Conservation (phyloP, 2,797 vertebrate genomes). For the Chloroceryle inda region DNA sequence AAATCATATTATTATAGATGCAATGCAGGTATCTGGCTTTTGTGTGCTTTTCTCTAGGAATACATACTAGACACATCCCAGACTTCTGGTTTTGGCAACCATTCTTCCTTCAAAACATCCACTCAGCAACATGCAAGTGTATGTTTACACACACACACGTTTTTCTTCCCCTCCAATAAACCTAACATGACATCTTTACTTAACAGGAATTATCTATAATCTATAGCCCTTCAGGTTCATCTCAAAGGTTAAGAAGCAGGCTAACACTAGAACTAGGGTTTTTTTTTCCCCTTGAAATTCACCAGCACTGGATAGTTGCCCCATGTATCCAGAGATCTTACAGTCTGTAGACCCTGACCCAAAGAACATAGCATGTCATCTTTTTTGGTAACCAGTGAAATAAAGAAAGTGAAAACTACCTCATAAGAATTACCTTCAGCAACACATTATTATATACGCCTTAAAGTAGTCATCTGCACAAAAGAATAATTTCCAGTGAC, state of each 20-base stretch:
- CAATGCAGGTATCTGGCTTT: background rate
- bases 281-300: background rate
- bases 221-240: background rate
- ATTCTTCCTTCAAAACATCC: background rate
- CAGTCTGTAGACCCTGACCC: background rate
- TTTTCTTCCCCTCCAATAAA: background rate
- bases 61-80: background rate
- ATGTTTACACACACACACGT: fast-evolving
- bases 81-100: background rate
- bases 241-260: background rate
- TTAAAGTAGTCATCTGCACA: background rate
- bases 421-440: background rate
- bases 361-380: background rate
- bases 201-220: background rate
- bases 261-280: background rate
- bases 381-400: background rate
- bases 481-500: background rate
- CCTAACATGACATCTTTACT: background rate
- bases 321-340: background rate
- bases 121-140: fast-evolving
- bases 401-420: background rate
- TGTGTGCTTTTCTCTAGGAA: background rate
- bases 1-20: background rate
- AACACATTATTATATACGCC: background rate
- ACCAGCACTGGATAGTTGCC: background rate